A percentile compares a stretch with the other conserved stretches of the same genome.
Conservation (phyloP, 1,140 invertebrate species). For the Batillaria attramentaria region DNA sequence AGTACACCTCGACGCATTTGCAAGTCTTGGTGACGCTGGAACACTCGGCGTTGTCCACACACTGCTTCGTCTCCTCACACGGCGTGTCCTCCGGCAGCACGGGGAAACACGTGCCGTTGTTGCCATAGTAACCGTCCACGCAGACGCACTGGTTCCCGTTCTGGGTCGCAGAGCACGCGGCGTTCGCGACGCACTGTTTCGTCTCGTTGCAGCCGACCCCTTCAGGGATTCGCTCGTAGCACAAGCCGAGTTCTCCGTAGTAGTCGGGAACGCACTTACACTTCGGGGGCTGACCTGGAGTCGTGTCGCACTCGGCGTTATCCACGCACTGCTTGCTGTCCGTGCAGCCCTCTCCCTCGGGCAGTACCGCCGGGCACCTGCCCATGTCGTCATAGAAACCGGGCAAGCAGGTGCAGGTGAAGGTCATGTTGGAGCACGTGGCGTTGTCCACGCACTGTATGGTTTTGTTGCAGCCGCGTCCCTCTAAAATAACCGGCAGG, state of each 20-base stretch:
- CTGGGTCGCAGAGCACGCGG: not conserved
- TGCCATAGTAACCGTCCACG: slow-evolving; percentile 30
- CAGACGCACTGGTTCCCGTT: slow-evolving; percentile 26
- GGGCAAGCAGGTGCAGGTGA: slow-evolving; percentile 26
- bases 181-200: slow-evolving; percentile 30
- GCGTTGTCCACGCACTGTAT: slow-evolving; percentile 37
- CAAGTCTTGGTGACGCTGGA: not conserved
- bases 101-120: slow-evolving; percentile 16
- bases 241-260: slow-evolving; percentile 27
- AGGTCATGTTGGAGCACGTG: slow-evolving; percentile 16
- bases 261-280: slow-evolving; percentile 32
- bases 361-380: slow-evolving; percentile 13
- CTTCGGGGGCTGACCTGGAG: not conserved
- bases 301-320: slow-evolving; percentile 8
- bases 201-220: not conserved
- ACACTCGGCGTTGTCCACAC: slow-evolving; percentile 36
- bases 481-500: slow-evolving; percentile 5
- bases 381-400: slow-evolving; percentile 22
- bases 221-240: slow-evolving; percentile 17
- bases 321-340: slow-evolving; percentile 27
- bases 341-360: not conserved
- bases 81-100: not conserved
- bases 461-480: slow-evolving; percentile 20
- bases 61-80: slow-evolving; percentile 35
- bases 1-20: slow-evolving; percentile 29